These are phyloP conservation scores for Synergus itoensis DNA, from an alignment of 2,888 invertebrate genomes.

Conservation along the genomic window DNA sequence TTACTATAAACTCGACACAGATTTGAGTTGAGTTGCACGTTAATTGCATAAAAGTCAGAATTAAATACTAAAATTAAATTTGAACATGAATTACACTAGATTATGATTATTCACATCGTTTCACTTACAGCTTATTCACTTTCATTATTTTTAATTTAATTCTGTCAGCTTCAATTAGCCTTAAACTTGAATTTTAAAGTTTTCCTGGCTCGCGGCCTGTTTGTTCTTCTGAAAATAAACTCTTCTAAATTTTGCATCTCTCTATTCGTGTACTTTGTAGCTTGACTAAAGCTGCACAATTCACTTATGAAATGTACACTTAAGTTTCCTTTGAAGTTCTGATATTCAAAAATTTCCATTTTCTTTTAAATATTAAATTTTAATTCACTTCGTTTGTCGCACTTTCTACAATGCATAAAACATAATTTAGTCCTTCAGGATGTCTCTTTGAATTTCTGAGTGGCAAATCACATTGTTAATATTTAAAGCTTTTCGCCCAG, in stretches of 20 bases:
- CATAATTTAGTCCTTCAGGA: background rate
- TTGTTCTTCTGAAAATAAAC: conserved; percentile 7
- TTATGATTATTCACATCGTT: too few species aligned
- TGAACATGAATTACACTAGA: too few species aligned
- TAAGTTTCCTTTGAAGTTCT: conserved; percentile 20
- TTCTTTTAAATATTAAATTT: background rate
- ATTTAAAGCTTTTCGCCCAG: background rate
- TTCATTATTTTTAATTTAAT: too few species aligned
- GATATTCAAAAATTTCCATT: conserved; percentile 3
- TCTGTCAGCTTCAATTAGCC: too few species aligned
- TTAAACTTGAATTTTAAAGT: too few species aligned
- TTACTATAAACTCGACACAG: too few species aligned
- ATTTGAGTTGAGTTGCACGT: too few species aligned
- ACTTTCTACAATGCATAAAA: background rate
- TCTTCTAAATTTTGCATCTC: conserved; percentile 20
- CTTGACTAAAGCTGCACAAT: background rate
- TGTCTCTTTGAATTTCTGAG: background rate
- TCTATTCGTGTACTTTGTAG: background rate
- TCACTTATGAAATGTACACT: conserved; percentile 9
- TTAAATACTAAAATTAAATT: too few species aligned
- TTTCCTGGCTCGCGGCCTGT: too few species aligned
- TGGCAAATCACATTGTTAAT: background rate
- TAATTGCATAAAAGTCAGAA: too few species aligned
- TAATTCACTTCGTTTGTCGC: too few species aligned
- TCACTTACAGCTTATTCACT: too few species aligned